A percentile compares a stretch with the other conserved stretches of the same genome.
These are phyloP conservation scores for Acrocephalus scirpaceus DNA, from an alignment of 2,797 vertebrate genomes.

Conservation along the genomic window DNA sequence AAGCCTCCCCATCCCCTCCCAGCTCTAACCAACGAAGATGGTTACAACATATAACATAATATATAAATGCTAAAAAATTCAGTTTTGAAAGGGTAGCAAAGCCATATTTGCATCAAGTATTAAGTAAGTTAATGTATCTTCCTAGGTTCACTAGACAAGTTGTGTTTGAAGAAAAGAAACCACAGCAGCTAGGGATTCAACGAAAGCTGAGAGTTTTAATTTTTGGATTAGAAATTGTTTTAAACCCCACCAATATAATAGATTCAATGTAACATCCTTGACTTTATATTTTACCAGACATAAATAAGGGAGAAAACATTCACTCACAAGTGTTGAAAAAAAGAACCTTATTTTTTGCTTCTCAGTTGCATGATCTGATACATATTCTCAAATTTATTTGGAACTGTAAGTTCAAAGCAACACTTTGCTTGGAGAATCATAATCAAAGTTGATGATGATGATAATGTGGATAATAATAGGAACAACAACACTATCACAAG, in stretches of 20 bases:
- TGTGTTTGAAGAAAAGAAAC: background rate
- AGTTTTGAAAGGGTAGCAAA: background rate
- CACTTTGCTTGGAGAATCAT: background rate
- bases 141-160: background rate
- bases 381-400: background rate
- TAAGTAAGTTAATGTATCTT: background rate
- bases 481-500: background rate
- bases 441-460: background rate
- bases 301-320: background rate
- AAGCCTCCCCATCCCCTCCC: rapidly evolving
- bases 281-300: background rate
- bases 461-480: background rate
- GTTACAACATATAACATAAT: background rate
- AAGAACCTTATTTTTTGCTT: background rate
- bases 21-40: background rate
- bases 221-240: background rate
- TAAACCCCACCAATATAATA: background rate
- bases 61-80: background rate
- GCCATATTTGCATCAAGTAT: background rate
- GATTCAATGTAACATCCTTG: background rate
- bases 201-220: background rate
- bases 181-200: background rate
- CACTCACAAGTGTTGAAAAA: background rate
- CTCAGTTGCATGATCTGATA: background rate
- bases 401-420: background rate